A percentile compares a stretch with the other conserved stretches of the same genome.
Conservation (phyloP, 2,113 vertebrate genomes). For the Tricholaema leucomelas region DNA sequence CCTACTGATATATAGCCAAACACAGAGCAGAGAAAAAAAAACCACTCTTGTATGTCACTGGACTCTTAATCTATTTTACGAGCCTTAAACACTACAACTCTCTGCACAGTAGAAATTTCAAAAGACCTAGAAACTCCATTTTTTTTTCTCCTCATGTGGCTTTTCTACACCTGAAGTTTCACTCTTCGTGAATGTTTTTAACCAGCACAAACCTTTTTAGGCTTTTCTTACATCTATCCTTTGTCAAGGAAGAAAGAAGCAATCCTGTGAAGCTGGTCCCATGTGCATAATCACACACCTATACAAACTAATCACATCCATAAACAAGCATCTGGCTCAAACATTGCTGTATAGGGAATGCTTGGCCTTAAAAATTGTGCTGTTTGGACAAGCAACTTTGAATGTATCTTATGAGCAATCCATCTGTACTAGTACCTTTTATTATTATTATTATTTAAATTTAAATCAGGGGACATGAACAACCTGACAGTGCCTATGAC, state of each 20-base stretch:
- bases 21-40: slow-evolving; percentile 5
- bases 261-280: slow-evolving; percentile 59
- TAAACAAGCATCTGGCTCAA: slow-evolving; percentile 50
- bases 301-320: slow-evolving; percentile 4
- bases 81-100: slow-evolving; percentile 47
- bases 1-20: slow-evolving; percentile 39
- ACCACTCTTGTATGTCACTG: background rate
- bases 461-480: background rate
- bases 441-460: background rate
- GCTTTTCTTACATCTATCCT: slow-evolving; percentile 13
- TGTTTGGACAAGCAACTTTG: slow-evolving; percentile 59
- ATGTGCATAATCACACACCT: slow-evolving; percentile 51
- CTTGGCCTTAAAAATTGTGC: slow-evolving; percentile 41
- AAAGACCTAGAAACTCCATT: background rate
- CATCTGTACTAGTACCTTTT: background rate
- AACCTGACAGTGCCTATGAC: background rate
- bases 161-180: slow-evolving; percentile 25
- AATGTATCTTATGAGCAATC: slow-evolving; percentile 29
- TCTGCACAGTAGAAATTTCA: slow-evolving; percentile 28
- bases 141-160: background rate
- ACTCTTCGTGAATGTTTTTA: slow-evolving; percentile 38
- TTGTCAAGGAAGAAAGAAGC: slow-evolving; percentile 41
- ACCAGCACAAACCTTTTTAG: slow-evolving; percentile 10
- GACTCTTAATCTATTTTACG: slow-evolving; percentile 55
- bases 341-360: slow-evolving; percentile 53